phyloP scores from a whole-genome alignment of 2,797 vertebrate species.

The Diplodus sargus region DNA sequence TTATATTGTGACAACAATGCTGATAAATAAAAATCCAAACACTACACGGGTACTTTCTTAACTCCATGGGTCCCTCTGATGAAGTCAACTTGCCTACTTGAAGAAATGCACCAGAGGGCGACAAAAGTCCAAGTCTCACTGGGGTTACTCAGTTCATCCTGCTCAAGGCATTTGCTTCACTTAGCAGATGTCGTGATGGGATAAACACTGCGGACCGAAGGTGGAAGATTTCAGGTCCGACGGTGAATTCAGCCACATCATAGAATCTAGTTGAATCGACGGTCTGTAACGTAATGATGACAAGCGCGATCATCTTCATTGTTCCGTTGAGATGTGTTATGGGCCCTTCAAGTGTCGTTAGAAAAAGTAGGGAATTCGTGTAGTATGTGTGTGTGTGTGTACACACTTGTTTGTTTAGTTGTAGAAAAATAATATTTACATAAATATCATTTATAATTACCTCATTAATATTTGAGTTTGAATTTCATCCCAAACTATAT shows the following conservation, averaged over 20 bases:
- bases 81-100: background rate
- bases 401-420: no score
- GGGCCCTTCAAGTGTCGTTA: slow-evolving; percentile 16
- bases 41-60: background rate
- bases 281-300: background rate
- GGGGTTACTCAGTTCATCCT: slow-evolving; percentile 67
- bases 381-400: rapidly evolving
- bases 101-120: slow-evolving; percentile 67
- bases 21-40: slow-evolving; percentile 50
- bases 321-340: slow-evolving; percentile 24
- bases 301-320: slow-evolving; percentile 17
- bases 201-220: slow-evolving; percentile 13
- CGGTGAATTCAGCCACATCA: background rate
- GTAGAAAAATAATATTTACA: no score
- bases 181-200: slow-evolving; percentile 6
- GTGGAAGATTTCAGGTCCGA: background rate
- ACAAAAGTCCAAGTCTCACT: slow-evolving; percentile 33
- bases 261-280: background rate
- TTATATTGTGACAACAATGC: slow-evolving; percentile 49
- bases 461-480: no score
- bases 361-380: slow-evolving; percentile 6
- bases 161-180: slow-evolving; percentile 50
- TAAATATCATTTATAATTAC: no score
- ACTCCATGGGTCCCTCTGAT: background rate
- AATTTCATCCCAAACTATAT: no score